These are phyloP conservation scores for Pinna nobilis DNA, from an alignment of 1,140 invertebrate species.

Conservation along the genomic window DNA sequence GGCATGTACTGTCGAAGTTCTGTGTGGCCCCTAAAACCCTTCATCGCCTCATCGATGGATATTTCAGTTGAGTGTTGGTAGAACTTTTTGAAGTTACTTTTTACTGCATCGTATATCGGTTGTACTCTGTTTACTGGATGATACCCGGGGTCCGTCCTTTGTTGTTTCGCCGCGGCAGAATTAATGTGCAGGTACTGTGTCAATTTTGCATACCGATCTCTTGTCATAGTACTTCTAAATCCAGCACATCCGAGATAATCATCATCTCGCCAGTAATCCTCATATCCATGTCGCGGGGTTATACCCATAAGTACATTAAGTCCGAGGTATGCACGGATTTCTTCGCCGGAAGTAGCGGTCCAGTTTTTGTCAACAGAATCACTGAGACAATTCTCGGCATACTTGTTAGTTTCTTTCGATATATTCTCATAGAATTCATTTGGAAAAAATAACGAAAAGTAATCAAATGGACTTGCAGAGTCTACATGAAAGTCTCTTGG, in stretches of 20 bases:
- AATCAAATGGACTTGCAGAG: background rate
- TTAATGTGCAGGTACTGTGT: background rate
- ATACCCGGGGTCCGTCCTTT: background rate
- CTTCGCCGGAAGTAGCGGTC: background rate
- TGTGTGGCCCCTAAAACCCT: background rate
- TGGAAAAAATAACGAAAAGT: background rate
- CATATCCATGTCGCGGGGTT: background rate
- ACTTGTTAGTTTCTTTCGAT: background rate
- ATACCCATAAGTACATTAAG: background rate
- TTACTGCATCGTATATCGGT: background rate
- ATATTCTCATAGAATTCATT: background rate
- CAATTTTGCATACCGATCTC: background rate
- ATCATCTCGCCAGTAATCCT: background rate
- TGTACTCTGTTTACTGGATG: background rate
- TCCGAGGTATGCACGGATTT: background rate
- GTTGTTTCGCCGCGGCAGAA: background rate
- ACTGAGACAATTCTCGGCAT: background rate
- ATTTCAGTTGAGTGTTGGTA: background rate
- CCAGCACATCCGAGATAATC: background rate
- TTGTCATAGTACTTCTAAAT: background rate
- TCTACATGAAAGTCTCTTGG: background rate
- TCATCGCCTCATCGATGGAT: background rate
- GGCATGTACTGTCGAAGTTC: background rate
- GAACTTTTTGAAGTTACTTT: background rate
- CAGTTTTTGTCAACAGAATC: background rate